Evolutionary conservation across 2,113 vertebrate genomes (phyloP).

Genomic region (Equus przewalskii): DNA sequence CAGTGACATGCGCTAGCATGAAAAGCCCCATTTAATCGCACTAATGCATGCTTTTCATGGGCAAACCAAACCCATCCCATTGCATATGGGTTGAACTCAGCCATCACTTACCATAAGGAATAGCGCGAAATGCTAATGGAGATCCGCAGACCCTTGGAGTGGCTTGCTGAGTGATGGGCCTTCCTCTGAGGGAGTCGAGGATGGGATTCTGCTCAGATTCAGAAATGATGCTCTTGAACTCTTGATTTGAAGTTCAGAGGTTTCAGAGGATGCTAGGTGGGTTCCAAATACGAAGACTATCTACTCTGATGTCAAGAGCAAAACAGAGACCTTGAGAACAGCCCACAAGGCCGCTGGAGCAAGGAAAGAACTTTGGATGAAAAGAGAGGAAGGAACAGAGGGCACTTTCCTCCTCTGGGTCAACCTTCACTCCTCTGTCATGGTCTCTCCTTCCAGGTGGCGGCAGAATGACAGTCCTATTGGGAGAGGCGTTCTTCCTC

Average conservation of each 20-base stretch:
- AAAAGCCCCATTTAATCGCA: conserved; percentile 59
- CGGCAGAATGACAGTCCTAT: background rate
- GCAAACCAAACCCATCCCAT: conserved; percentile 33
- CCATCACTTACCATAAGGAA: conserved; percentile 35
- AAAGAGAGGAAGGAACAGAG: background rate
- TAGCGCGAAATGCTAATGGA: background rate
- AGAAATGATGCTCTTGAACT: background rate
- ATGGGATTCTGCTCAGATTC: background rate
- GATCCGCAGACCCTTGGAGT: background rate
- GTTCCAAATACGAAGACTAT: background rate
- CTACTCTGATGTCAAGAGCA: background rate
- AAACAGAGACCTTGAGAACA: background rate
- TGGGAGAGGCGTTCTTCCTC: too few relatives aligned
- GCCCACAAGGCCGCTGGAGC: fast-evolving
- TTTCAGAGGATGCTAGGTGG: background rate
- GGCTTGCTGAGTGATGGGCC: background rate
- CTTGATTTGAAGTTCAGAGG: background rate
- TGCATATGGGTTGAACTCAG: background rate
- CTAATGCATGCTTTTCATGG: conserved; percentile 48
- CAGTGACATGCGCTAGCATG: conserved; percentile 41
- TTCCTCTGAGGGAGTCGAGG: background rate
- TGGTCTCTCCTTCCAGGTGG: too few relatives aligned
- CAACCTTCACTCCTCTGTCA: fast-evolving
- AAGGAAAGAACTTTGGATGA: background rate
- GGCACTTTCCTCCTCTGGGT: background rate